A percentile compares a stretch with the other conserved stretches of the same genome.
These are phyloP conservation scores for Yponomeuta evonymella DNA, from an alignment of 2,888 invertebrate species.

Conservation along the genomic window DNA sequence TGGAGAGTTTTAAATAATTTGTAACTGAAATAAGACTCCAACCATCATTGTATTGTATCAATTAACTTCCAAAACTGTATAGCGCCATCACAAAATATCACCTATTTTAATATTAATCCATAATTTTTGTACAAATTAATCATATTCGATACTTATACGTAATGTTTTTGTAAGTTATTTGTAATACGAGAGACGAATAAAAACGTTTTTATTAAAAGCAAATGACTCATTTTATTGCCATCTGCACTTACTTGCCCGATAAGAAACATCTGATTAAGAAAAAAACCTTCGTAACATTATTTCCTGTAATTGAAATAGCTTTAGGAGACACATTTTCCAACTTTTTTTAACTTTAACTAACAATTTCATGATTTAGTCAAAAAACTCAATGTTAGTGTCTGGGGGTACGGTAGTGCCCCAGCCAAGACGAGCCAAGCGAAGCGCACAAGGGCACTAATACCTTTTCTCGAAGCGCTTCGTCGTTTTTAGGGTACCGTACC, in stretches of 20 bases:
- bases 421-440: too few species aligned
- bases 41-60: background rate
- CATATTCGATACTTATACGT: constrained; percentile 39
- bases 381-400: too few species aligned
- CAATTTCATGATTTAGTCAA: background rate
- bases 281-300: background rate
- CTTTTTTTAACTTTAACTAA: background rate
- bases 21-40: background rate
- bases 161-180: constrained; percentile 60
- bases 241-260: background rate
- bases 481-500: too few species aligned
- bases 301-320: background rate
- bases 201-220: constrained; percentile 50
- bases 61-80: background rate
- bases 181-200: constrained; percentile 50
- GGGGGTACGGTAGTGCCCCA: too few species aligned
- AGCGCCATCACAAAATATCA: background rate
- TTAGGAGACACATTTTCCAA: background rate
- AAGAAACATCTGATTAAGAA: background rate
- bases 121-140: constrained; percentile 34
- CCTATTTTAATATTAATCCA: constrained; percentile 4
- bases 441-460: too few species aligned
- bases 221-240: constrained; percentile 23
- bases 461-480: too few species aligned
- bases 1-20: background rate